Evolutionary conservation across 2,113 vertebrate species (phyloP).

Genomic region (Odobenus rosmarus): DNA sequence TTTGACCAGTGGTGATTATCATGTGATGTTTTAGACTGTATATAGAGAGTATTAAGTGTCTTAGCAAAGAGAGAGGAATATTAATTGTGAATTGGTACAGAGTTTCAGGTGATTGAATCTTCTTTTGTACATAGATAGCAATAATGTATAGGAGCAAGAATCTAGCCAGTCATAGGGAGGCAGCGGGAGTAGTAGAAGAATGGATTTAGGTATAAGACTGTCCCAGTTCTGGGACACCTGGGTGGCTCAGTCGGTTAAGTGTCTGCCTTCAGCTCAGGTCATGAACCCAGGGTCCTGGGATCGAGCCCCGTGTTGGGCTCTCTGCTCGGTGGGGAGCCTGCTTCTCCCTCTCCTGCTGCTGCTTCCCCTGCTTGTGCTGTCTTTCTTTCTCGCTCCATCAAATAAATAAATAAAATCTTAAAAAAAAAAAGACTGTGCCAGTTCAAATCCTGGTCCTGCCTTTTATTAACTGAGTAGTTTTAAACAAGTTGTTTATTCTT

Average conservation of each 20-base stretch:
- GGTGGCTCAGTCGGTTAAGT: background rate
- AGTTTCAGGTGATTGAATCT: background rate
- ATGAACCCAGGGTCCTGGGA: background rate
- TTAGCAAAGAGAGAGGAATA: background rate
- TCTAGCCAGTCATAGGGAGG: background rate
- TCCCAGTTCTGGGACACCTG: background rate
- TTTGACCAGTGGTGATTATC: conserved; percentile 10
- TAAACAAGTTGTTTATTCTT: conserved; percentile 54
- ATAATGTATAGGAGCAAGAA: background rate
- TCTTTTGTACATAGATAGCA: background rate
- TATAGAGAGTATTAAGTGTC: background rate
- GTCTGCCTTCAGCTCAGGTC: background rate
- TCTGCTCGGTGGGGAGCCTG: background rate
- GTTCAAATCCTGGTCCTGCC: background rate
- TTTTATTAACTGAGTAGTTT: conserved; percentile 46
- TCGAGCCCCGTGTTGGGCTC: background rate
- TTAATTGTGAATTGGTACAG: background rate
- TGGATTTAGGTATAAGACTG: background rate
- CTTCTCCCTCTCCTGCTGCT: background rate
- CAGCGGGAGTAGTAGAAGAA: background rate
- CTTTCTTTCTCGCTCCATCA: background rate
- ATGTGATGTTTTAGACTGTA: background rate
- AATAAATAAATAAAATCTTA: background rate
- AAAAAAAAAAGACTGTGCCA: background rate
- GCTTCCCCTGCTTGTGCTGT: background rate